These are phyloP conservation scores for Amniataba percoides DNA, from an alignment of 2,797 vertebrate genomes.

Conservation along the genomic window DNA sequence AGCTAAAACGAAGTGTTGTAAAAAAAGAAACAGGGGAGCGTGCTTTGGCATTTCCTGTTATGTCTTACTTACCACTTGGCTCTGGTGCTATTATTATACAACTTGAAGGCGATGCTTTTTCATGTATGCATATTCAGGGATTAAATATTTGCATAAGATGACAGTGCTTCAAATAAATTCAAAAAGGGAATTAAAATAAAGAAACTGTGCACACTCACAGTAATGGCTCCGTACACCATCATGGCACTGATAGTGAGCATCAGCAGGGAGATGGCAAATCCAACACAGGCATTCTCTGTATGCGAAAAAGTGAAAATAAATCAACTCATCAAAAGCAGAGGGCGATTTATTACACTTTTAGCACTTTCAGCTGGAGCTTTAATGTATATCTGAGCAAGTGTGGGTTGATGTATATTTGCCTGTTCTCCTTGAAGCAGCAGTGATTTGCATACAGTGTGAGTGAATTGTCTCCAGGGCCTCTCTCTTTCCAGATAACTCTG, in stretches of 20 bases:
- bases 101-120: conserved; percentile 12
- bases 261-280: conserved; percentile 96
- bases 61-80: conserved; percentile 2
- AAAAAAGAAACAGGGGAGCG: not conserved
- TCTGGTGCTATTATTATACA: conserved; percentile 22
- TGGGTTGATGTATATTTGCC: conserved; percentile 8
- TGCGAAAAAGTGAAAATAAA: conserved; percentile 20
- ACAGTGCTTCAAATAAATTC: conserved; percentile 23
- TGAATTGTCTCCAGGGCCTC: conserved; percentile 41
- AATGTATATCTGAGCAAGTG: not conserved
- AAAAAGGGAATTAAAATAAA: not conserved
- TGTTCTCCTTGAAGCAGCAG: conserved; percentile 36
- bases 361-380: too few species aligned
- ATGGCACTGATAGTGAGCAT: conserved; percentile 99
- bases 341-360: not conserved
- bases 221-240: conserved; percentile 99
- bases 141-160: conserved; percentile 49
- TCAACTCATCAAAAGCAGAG: not conserved
- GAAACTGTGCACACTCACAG: conserved; percentile 87
- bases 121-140: conserved; percentile 14
- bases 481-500: conserved; percentile 31
- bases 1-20: conserved; percentile 9
- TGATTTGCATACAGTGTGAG: conserved; percentile 44
- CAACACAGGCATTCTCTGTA: conserved; percentile 96
- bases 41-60: conserved; percentile 15